A percentile compares a stretch with the other conserved stretches of the same genome.
Conservation (phyloP, 2,113 vertebrate genomes). For the Larimichthys crocea region DNA sequence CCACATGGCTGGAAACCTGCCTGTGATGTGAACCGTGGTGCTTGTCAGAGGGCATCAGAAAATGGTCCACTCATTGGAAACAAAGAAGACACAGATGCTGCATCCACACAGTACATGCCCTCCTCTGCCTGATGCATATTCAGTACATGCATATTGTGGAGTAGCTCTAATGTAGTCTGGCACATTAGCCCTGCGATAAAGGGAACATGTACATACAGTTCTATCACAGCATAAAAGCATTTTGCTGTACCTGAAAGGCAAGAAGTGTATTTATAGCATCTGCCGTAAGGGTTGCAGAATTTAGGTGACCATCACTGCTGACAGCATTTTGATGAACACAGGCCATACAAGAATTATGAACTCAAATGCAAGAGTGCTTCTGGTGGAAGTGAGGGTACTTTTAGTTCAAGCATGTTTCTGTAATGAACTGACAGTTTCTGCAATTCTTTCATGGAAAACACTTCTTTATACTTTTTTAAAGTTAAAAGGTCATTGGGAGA, state of each 20-base stretch:
- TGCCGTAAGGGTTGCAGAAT: constrained; percentile 27
- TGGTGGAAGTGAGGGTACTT: not conserved
- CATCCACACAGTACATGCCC: constrained; percentile 41
- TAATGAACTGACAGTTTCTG: not conserved
- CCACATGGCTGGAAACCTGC: constrained; percentile 46
- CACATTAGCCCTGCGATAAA: constrained; percentile 50
- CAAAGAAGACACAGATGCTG: constrained; percentile 58
- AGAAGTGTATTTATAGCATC: constrained; percentile 53
- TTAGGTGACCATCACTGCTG: constrained; percentile 54
- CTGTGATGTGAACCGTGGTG: constrained; percentile 37
- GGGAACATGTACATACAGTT: constrained; percentile 38
- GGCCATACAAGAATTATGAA: constrained; percentile 73
- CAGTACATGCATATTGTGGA: constrained; percentile 52
- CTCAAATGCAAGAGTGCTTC: constrained; percentile 36
- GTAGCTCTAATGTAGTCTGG: constrained; percentile 51
- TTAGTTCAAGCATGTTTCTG: constrained; percentile 5
- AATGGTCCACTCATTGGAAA: constrained; percentile 49
- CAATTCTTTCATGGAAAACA: too few species aligned
- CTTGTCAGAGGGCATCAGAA: constrained; percentile 56
- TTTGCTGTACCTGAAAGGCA: constrained; percentile 71
- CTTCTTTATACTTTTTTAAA: not conserved
- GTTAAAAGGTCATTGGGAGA: not conserved
- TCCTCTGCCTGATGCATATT: constrained; percentile 64
- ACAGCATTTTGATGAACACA: constrained; percentile 55
- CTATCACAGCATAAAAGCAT: constrained; percentile 72